These are phyloP conservation scores for Pseudobourletiella spinata DNA, from an alignment of 1,140 invertebrate genomes.

Conservation along the genomic window DNA sequence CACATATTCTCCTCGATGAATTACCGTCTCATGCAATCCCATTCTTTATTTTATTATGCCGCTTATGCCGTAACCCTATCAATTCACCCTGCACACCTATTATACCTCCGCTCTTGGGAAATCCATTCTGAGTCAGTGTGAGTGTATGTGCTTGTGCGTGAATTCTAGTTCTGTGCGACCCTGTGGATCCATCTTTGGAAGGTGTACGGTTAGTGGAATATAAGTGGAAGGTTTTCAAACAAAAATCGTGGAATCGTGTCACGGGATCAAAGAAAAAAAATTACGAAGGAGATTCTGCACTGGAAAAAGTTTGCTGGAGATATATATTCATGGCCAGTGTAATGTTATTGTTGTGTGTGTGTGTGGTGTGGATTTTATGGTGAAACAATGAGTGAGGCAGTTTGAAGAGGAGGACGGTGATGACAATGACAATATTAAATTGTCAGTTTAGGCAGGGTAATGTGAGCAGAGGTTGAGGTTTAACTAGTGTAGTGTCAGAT, in stretches of 20 bases:
- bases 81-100: background rate
- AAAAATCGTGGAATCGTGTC: too few species aligned
- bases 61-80: background rate
- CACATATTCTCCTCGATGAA: background rate
- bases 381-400: background rate
- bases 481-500: constrained; percentile 1
- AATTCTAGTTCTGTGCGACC: too few species aligned
- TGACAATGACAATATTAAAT: constrained; percentile 11
- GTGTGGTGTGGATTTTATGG: background rate
- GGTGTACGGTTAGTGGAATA: too few species aligned
- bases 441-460: constrained; percentile 1
- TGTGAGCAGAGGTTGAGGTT: constrained; percentile 3
- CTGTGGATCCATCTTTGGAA: too few species aligned
- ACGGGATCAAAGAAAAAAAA: too few species aligned
- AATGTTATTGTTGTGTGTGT: too few species aligned
- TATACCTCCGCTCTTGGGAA: background rate
- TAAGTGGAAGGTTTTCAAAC: too few species aligned
- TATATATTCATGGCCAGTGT: too few species aligned
- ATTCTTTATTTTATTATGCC: background rate
- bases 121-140: background rate
- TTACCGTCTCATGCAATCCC: background rate
- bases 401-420: background rate
- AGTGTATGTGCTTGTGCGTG: background rate
- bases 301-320: too few species aligned
- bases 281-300: too few species aligned